Conservation (phyloP, 2,113 vertebrate species). For the Neodon shergylaensis region DNA sequence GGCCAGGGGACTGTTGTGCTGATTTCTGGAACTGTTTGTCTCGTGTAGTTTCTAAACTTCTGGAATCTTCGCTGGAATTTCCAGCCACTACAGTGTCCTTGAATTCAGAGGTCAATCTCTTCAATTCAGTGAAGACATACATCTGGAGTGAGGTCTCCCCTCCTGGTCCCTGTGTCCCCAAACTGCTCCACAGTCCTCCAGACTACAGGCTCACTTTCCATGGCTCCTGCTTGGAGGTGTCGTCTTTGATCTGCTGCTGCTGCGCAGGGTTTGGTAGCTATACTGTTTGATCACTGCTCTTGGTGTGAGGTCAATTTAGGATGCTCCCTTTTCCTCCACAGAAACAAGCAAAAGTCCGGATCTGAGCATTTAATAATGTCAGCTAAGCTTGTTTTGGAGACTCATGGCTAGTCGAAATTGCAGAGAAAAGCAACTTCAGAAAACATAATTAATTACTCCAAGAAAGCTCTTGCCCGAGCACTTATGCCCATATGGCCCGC, state of each 20-base stretch:
- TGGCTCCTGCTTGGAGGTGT: neutral
- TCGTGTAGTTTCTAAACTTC: neutral
- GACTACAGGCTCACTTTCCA: neutral
- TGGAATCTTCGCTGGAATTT: neutral
- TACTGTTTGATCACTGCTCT: conserved; percentile 5
- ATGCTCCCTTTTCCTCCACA: neutral
- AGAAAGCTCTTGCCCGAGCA: conserved; percentile 42
- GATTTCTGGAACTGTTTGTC: conserved; percentile 15
- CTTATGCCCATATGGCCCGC: neutral
- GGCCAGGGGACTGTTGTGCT: neutral
- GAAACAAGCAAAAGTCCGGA: neutral
- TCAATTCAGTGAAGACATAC: neutral
- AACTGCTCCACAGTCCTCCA: neutral
- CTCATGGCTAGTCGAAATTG: neutral
- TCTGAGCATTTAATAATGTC: neutral
- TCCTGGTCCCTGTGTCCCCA: neutral
- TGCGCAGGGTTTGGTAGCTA: neutral
- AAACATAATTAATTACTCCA: conserved; percentile 59
- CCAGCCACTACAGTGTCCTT: neutral
- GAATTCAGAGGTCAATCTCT: neutral
- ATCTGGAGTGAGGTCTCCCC: neutral
- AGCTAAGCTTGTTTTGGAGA: neutral
- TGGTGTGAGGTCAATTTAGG: neutral
- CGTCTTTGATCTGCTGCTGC: neutral
- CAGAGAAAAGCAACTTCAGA: conserved; percentile 53